Percentiles rank a stretch among this genome's conserved stretches.
Evolutionary conservation across 2,888 invertebrate species (phyloP).

Genomic region (Nineta flava): DNA sequence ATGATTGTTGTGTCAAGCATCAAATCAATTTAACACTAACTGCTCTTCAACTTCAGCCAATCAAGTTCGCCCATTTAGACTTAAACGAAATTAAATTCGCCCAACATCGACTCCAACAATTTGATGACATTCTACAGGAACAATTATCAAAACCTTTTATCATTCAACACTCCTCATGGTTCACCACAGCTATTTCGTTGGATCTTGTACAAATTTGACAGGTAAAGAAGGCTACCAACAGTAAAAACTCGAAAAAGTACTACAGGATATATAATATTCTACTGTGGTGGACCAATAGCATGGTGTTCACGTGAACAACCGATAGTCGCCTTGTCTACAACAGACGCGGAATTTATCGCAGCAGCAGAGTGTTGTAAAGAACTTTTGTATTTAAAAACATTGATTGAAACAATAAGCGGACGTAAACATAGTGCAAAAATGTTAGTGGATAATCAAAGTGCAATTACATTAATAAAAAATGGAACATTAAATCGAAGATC

Average conservation of each 20-base stretch:
- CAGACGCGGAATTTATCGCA: slow-evolving; percentile 15
- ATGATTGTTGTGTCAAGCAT: too few relatives aligned
- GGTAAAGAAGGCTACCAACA: too few relatives aligned
- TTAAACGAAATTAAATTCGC: too few relatives aligned
- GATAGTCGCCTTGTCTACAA: slow-evolving; percentile 11
- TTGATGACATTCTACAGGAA: too few relatives aligned
- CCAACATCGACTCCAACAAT: too few relatives aligned
- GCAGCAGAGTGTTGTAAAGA: slow-evolving; percentile 12
- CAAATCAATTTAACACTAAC: too few relatives aligned
- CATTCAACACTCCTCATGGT: too few relatives aligned
- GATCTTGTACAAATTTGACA: too few relatives aligned
- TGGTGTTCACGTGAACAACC: slow-evolving; percentile 12
- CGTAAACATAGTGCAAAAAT: neutral
- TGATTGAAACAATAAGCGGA: slow-evolving; percentile 9
- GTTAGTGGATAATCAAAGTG: slow-evolving; percentile 1
- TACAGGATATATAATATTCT: slow-evolving; percentile 3
- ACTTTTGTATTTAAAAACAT: slow-evolving; percentile 10
- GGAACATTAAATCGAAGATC: slow-evolving; percentile 5
- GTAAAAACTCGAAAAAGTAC: slow-evolving; percentile 10
- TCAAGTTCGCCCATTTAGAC: too few relatives aligned
- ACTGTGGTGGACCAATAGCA: slow-evolving; percentile 10
- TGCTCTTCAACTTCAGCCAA: too few relatives aligned
- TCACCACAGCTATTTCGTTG: too few relatives aligned
- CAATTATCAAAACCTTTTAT: too few relatives aligned
- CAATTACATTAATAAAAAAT: slow-evolving; percentile 3